Evolutionary conservation across 2,888 invertebrate species (phyloP), one percentile per base, ranked within the genome.

Genomic region (Eilema depressum): DNA sequence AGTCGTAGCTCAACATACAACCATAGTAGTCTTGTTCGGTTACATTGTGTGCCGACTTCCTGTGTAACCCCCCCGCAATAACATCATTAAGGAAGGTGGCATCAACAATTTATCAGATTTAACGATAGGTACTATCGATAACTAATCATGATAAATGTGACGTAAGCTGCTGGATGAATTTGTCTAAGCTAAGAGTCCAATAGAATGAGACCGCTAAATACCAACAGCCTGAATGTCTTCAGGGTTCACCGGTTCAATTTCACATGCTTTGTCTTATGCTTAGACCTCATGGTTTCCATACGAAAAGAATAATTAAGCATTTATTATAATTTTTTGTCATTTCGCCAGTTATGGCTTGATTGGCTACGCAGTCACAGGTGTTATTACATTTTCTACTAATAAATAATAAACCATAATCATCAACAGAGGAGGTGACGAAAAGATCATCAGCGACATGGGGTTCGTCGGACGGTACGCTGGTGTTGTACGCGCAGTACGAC

Each of bases 401-500:
- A 26, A n/a, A 61, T 56, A 23, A 5, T 25, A 25, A 26, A 61
- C 2, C n/a, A 53, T n/a, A n/a, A 53, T 17, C 7, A 8, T 26
- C 14, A 47, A 57, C 96, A 98, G 99, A 99, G 96, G 98, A 99
- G 95, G 97, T 99, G 87, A 96, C 99, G 86, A 97, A 97, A 80
- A 96, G 96, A 78, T 97, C 97, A 71, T 97, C 98, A 87, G 99
- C 99, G 64, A 95, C 98, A 82, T 99, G 99, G 99, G 97, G 98
- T 89, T 98, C 97, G 70, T 95, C 96, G 25, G 98, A 98, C 89
- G 98, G 98, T 66, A 96, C 97, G 57, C 97, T 97, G 86, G 96
- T 99, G 74, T 96, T 99, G 89, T 99, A 97, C 93, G 98, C 97
- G 68, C 97, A 97, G 81, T 98, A 98, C 94, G 98, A 98, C 95